These are phyloP conservation scores for Macropis europaea DNA, from an alignment of 2,888 invertebrate genomes.

Conservation along the genomic window DNA sequence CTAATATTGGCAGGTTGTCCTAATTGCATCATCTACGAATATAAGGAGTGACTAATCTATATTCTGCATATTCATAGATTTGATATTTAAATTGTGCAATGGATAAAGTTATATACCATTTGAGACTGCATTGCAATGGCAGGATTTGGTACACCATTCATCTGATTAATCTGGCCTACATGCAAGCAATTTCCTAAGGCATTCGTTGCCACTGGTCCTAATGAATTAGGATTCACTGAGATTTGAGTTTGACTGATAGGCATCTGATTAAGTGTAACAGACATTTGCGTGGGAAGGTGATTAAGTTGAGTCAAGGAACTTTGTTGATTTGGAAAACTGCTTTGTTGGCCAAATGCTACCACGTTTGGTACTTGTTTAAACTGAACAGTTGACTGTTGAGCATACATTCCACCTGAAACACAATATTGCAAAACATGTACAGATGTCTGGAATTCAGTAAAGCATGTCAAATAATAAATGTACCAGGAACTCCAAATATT, in stretches of 20 bases:
- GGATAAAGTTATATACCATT: conserved; percentile 66
- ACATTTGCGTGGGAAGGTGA: conserved; percentile 69
- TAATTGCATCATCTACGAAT: conserved; percentile 71
- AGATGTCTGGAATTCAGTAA: background rate
- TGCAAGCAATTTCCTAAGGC: conserved; percentile 64
- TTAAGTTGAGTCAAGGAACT: conserved; percentile 67
- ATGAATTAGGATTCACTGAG: conserved; percentile 63
- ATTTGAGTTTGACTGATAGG: conserved; percentile 69
- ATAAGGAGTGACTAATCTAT: background rate
- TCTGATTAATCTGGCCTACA: conserved; percentile 67
- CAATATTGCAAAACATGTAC: background rate
- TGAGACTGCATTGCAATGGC: conserved; percentile 71
- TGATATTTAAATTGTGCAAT: background rate
- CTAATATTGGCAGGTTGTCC: conserved; percentile 67
- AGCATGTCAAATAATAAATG: background rate
- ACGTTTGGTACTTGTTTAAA: conserved; percentile 67
- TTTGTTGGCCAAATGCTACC: conserved; percentile 65
- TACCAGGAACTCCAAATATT: conserved; percentile 71
- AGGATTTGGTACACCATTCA: conserved; percentile 69
- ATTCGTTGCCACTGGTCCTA: conserved; percentile 63
- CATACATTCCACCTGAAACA: conserved; percentile 67
- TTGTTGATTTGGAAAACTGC: conserved; percentile 65
- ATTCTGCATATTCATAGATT: background rate
- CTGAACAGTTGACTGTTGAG: conserved; percentile 69
- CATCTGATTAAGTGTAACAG: conserved; percentile 70